Conservation (phyloP, 2,888 invertebrate species). For the Xestia rhomboidea region DNA sequence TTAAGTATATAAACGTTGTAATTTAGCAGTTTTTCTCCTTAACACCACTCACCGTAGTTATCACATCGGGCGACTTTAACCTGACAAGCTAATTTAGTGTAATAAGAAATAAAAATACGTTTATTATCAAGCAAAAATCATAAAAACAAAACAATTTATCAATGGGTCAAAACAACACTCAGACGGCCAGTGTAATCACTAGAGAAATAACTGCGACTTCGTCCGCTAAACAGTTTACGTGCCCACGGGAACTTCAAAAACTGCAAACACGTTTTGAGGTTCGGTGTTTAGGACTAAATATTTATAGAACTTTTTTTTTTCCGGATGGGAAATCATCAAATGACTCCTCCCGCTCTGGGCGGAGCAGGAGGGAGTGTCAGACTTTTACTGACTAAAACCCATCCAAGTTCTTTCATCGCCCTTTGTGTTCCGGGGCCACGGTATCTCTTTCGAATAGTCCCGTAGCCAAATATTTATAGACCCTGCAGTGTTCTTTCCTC, state of each 20-base stretch:
- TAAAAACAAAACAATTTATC: slow-evolving; percentile 4
- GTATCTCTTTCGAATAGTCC: no score
- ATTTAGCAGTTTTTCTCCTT: neutral
- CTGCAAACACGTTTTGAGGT: slow-evolving; percentile 25
- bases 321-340: no score
- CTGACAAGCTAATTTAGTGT: neutral
- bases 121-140: neutral
- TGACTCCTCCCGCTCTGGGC: no score
- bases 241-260: slow-evolving; percentile 60
- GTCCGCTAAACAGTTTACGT: slow-evolving; percentile 33
- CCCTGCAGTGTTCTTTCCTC: neutral
- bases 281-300: slow-evolving; percentile 9
- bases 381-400: no score
- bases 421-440: no score
- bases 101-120: neutral
- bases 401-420: no score
- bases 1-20: neutral
- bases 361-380: no score
- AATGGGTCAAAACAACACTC: neutral
- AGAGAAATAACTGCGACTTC: slow-evolving; percentile 8
- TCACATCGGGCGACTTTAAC: neutral
- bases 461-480: neutral
- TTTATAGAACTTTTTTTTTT: no score
- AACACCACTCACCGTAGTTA: neutral
- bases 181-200: slow-evolving; percentile 24